Percentiles rank a stretch among this genome's conserved stretches.
Conservation (phyloP, 2,113 vertebrate species). For the Cnemophilus loriae region DNA sequence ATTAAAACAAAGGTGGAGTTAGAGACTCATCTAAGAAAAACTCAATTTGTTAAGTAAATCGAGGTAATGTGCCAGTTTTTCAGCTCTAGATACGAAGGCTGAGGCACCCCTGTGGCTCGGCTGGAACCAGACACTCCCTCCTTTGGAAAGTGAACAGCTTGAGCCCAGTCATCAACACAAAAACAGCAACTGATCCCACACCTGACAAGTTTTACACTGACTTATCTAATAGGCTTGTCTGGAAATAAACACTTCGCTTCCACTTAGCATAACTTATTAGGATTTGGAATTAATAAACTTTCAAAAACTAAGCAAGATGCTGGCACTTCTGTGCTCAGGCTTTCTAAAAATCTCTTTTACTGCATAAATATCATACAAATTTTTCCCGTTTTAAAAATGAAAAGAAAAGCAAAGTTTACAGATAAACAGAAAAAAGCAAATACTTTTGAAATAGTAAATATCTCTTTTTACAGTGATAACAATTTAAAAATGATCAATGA, state of each 20-base stretch:
- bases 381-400: background rate
- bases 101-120: background rate
- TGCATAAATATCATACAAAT: background rate
- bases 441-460: background rate
- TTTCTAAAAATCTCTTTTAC: background rate
- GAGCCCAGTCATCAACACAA: background rate
- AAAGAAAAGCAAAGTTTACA: background rate
- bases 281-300: background rate
- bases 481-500: background rate
- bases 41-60: background rate
- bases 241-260: background rate
- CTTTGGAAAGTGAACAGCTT: background rate
- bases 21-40: slow-evolving; percentile 22
- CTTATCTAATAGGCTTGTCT: background rate
- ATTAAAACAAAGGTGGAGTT: slow-evolving; percentile 32
- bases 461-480: background rate
- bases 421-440: background rate
- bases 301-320: background rate
- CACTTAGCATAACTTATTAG: background rate
- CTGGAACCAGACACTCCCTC: background rate
- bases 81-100: background rate
- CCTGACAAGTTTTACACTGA: background rate
- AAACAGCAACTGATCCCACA: background rate
- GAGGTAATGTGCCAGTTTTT: background rate
- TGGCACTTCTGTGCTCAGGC: background rate